phyloP scores from a whole-genome alignment of 2,888 invertebrate genomes.

The Hemicrepidius hirtus region DNA sequence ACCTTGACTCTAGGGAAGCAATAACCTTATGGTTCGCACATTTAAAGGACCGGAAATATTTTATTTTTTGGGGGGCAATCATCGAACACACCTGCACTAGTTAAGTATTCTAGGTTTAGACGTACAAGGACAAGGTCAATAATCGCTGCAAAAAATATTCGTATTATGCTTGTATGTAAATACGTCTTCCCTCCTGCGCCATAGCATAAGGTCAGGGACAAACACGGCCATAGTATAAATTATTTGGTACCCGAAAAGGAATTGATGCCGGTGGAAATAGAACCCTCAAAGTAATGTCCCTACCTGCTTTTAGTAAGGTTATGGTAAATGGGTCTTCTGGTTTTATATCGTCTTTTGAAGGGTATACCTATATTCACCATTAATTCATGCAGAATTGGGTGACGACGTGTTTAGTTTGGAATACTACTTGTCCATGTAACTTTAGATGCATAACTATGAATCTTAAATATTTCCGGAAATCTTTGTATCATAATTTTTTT shows the following conservation, averaged over 20 bases:
- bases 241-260: neutral
- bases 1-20: conserved; percentile 39
- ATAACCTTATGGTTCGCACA: conserved; percentile 37
- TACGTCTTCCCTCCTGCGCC: conserved; percentile 5
- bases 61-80: conserved; percentile 37
- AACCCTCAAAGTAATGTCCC: too few species aligned
- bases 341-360: too few species aligned
- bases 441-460: too few species aligned
- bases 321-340: too few species aligned
- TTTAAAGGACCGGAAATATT: conserved; percentile 46
- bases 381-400: too few species aligned
- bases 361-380: too few species aligned
- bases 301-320: too few species aligned
- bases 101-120: conserved; percentile 37
- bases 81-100: conserved; percentile 36
- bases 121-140: conserved; percentile 43
- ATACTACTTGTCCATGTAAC: too few species aligned
- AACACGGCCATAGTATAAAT: neutral
- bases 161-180: conserved; percentile 32
- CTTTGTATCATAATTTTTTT: too few species aligned
- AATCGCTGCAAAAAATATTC: conserved; percentile 35
- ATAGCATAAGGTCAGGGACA: conserved; percentile 11
- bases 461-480: too few species aligned
- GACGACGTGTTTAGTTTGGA: too few species aligned
- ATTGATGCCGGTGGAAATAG: too few species aligned